phyloP scores from a whole-genome alignment of 1,140 invertebrate species.

The Riptortus pedestris region DNA sequence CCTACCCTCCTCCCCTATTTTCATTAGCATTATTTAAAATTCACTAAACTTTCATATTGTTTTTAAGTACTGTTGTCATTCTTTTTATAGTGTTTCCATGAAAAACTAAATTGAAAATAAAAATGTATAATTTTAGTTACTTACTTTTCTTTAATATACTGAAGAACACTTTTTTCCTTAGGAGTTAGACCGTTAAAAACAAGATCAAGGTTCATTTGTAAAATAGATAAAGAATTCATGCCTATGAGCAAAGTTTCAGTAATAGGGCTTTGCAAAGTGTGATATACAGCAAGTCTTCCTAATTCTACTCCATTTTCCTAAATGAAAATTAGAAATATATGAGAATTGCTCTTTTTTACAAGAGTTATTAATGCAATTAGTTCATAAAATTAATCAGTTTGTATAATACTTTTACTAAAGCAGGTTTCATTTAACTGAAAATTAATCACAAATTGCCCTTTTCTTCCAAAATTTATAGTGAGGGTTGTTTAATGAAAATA shows the following conservation, averaged over 20 bases:
- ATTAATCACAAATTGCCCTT: too few species aligned
- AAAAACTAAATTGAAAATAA: background rate
- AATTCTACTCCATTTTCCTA: constrained; percentile 54
- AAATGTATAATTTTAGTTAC: constrained; percentile 30
- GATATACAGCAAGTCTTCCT: constrained; percentile 57
- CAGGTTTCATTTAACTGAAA: too few species aligned
- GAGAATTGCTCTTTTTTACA: too few species aligned
- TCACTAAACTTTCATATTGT: background rate
- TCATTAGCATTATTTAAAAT: background rate
- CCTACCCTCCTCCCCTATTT: background rate
- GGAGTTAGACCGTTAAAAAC: constrained; percentile 47
- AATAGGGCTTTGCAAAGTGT: constrained; percentile 45
- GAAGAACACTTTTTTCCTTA: constrained; percentile 47
- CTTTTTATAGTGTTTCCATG: too few species aligned
- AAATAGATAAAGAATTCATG: constrained; percentile 49
- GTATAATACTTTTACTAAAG: too few species aligned
- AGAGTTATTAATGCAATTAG: constrained; percentile 24
- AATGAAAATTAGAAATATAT: constrained; percentile 27
- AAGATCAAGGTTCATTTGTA: constrained; percentile 51
- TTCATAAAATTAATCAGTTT: background rate
- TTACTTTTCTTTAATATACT: constrained; percentile 53
- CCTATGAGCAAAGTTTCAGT: constrained; percentile 56
- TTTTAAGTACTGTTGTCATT: background rate
- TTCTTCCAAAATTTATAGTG: too few species aligned
- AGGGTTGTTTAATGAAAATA: too few species aligned